Evolutionary conservation across 1,140 invertebrate genomes (phyloP), one percentile per base, ranked within the genome.

Genomic region (Antheraea mylitta): DNA sequence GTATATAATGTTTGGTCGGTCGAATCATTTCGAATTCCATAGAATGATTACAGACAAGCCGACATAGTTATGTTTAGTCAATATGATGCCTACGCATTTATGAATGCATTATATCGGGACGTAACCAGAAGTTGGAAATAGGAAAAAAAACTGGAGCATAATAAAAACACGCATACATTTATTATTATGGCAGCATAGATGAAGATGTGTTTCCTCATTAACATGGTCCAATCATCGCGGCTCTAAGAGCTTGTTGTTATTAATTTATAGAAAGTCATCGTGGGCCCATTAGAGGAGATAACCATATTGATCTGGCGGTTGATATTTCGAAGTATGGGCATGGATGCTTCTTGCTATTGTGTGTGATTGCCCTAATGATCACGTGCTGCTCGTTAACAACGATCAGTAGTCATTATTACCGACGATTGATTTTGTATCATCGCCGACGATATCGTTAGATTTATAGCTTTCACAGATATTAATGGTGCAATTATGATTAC

Each of bases 181-280:
- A 72, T 75, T 64, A 68, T 63, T 64, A 70, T 76, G 68, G 72
- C 69, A 69, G 65, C 66, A 67, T 73, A 79, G 80, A 90, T 87
- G 82, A 86, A 90, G 85, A 83, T 80, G 71, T 75, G 78, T 79
- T 86, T 83, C 84, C 82, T 90, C 82, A 90, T 90, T 90, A 89
- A 87, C 66, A 70, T 71, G 71, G 79, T 69, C 85, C 87, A 85
- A 86, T 90, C 86, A 79, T 79, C 76, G 77, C 74, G 76, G 78
- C 77, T 80, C 66, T 63, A 64, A 66, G 66, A 69, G 74, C 74
- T 83, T 82, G 86, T 88, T 90, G 85, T 89, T 91, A 91, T 89
- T 86, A 89, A 89, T 91, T 89, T 91, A 89, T 90, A 89, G 89
- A 91, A 89, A 91, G 89, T 89, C 89, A 91, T 89, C 82, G 82